A percentile compares a stretch with the other conserved stretches of the same genome.
These are phyloP conservation scores for Dyspetes luteomarginatus DNA, from an alignment of 2,888 invertebrate genomes.

Conservation along the genomic window DNA sequence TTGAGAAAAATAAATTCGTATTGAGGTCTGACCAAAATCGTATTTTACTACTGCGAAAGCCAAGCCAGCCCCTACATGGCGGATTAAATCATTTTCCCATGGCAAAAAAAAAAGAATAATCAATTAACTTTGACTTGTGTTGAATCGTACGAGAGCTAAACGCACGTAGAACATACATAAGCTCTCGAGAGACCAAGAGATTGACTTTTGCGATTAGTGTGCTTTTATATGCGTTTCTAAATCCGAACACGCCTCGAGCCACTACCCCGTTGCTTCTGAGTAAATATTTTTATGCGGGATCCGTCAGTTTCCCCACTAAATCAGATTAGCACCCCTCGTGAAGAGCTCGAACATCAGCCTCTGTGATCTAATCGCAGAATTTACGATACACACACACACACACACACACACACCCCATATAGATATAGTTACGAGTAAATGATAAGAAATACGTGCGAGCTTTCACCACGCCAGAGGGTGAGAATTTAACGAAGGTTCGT, in stretches of 20 bases:
- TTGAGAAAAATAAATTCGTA: too few relatives aligned
- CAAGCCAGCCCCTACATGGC: too few relatives aligned
- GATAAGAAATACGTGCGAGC: background rate
- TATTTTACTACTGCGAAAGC: slow-evolving; percentile 29
- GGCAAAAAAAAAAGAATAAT: too few relatives aligned
- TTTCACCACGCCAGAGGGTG: background rate
- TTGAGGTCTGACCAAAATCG: too few relatives aligned
- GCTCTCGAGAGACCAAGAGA: background rate
- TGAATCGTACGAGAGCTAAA: slow-evolving; percentile 1
- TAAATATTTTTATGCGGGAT: background rate
- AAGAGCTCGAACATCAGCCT: background rate
- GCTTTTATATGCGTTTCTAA: slow-evolving; percentile 12
- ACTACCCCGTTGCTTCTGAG: background rate
- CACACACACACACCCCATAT: background rate
- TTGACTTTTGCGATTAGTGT: slow-evolving; percentile 11
- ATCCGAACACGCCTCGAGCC: background rate
- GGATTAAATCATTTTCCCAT: background rate
- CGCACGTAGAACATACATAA: background rate
- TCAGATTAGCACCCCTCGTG: slow-evolving; percentile 15
- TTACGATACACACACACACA: slow-evolving; percentile 12
- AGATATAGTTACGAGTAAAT: background rate
- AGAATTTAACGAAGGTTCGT: background rate
- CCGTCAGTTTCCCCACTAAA: background rate
- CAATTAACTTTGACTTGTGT: slow-evolving; percentile 30
- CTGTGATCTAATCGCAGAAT: background rate